Conservation (phyloP, 2,888 invertebrate species). For the Ichneumoninae sp. region DNA sequence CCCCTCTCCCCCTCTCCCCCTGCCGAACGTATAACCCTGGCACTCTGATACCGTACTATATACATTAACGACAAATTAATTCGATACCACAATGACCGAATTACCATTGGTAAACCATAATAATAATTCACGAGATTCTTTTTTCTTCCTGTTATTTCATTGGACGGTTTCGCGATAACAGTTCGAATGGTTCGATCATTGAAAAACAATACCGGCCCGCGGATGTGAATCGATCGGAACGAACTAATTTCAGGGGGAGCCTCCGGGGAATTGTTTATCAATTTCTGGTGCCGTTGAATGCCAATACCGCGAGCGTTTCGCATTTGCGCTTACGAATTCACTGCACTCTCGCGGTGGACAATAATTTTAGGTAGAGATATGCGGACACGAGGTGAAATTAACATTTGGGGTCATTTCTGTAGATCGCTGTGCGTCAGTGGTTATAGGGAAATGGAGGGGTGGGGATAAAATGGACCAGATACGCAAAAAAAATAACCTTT, state of each 20-base stretch:
- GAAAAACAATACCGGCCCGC: constrained; percentile 2
- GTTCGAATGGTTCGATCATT: constrained; percentile 3
- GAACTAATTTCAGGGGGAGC: background rate
- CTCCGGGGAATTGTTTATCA: constrained; percentile 6
- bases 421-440: background rate
- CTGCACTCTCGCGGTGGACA: background rate
- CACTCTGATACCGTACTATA: background rate
- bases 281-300: background rate
- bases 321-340: constrained; percentile 1
- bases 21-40: background rate
- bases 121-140: constrained; percentile 16
- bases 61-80: constrained; percentile 45
- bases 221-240: constrained; percentile 2
- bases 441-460: background rate
- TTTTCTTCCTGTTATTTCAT: background rate
- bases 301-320: background rate
- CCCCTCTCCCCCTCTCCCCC: no score
- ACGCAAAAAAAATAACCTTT: no score
- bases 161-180: background rate
- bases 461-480: background rate
- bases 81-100: constrained; percentile 22
- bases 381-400: background rate
- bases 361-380: background rate
- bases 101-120: constrained; percentile 8
- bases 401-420: background rate